Conservation (phyloP, 2,113 vertebrate genomes). For the Indicator indicator region DNA sequence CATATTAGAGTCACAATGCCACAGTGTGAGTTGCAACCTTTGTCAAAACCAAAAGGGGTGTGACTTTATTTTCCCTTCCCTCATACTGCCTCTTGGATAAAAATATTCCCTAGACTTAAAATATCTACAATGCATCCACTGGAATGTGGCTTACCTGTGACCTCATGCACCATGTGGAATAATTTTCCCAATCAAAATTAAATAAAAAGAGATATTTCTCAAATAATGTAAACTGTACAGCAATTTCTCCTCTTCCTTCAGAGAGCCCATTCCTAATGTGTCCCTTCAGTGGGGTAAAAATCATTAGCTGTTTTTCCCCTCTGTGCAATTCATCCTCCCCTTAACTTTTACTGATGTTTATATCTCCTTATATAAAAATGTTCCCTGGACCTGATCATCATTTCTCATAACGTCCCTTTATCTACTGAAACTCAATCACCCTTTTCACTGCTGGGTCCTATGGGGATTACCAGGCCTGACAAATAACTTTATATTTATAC, state of each 20-base stretch:
- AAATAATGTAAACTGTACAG: neutral
- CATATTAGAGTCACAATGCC: neutral
- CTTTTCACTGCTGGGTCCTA: neutral
- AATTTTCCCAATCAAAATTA: neutral
- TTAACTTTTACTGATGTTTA: neutral
- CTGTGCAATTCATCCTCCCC: neutral
- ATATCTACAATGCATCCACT: neutral
- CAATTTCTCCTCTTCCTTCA: neutral
- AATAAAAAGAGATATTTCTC: neutral
- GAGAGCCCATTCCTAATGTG: neutral
- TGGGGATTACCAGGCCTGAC: neutral
- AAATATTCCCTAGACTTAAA: neutral
- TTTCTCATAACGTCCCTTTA: constrained; percentile 15
- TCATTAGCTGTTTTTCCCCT: neutral
- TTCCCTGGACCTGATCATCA: neutral
- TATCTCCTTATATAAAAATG: neutral
- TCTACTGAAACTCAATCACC: neutral
- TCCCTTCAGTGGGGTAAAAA: neutral
- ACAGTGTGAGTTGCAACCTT: neutral
- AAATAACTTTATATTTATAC: neutral
- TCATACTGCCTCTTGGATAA: neutral
- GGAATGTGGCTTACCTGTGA: neutral
- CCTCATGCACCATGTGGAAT: rapidly evolving
- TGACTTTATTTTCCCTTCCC: neutral
- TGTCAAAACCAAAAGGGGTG: neutral